Conservation (phyloP, 2,113 vertebrate species). For the Sinosuthora webbiana region DNA sequence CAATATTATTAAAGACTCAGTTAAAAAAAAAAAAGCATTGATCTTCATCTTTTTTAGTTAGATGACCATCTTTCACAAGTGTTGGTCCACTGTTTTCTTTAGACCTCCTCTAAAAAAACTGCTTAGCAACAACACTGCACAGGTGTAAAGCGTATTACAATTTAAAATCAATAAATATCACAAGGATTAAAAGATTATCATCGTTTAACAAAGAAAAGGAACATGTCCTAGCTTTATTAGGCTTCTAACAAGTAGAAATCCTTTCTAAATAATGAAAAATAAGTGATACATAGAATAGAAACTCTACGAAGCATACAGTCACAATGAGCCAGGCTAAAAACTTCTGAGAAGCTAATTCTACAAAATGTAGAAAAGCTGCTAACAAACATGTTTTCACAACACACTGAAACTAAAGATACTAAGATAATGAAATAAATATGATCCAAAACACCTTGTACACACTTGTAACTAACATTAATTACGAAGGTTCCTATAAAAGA, state of each 20-base stretch:
- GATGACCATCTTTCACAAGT: background rate
- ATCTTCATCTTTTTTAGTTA: background rate
- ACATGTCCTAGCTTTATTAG: background rate
- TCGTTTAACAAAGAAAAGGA: background rate
- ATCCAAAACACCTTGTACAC: background rate
- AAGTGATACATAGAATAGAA: background rate
- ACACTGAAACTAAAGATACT: background rate
- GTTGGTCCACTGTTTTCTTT: background rate
- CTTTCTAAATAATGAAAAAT: background rate
- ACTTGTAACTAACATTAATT: background rate
- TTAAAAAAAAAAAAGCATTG: background rate
- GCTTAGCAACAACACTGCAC: background rate
- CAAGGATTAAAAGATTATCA: background rate
- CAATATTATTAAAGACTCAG: background rate
- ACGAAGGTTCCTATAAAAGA: background rate
- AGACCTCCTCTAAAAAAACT: background rate
- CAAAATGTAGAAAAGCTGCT: background rate
- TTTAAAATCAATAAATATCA: background rate
- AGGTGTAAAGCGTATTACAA: background rate
- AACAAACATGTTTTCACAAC: background rate
- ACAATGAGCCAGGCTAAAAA: background rate
- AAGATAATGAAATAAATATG: background rate
- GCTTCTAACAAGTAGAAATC: background rate
- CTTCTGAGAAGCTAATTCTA: background rate
- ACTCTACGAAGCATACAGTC: background rate